Base-by-base conservation (phyloP, 2,888 invertebrate genomes). In the Megalurothrips usitatus region DNA sequence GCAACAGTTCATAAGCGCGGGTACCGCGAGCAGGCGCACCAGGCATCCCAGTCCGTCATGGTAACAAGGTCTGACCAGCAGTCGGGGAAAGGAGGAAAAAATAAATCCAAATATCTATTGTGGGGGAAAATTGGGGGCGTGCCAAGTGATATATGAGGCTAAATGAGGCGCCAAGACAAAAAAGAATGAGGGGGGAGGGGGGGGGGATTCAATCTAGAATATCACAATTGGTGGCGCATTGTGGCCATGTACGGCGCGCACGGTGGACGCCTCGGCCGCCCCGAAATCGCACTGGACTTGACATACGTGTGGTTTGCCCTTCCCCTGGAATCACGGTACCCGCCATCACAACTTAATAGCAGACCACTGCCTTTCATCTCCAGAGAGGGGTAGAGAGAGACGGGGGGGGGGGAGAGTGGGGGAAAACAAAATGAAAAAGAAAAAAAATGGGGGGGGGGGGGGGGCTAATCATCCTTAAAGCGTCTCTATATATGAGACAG, bases 401-500 rank as follows among this genome's bases (percentile, higher is more conserved):
- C 6, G 10, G 52, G 52, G 52, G 10, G 10, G 52, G 10, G 52
- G 52, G 52, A 52, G 10, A 52, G 10, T 2, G 52, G 10, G 19
- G 10, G 68, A 68, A 68, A 68, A 68, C 34, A 43, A 43, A 43
- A 43, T 43, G 34, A 6, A 6, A 75, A 75, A 75, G 34, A 6
- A 6, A 75, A 75, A 75, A 10, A 43, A 43, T 43, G 34, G 34
- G 6, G 34, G 34, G 34, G 34, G 34, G 34, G 34, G 34, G 34
- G 26, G 26, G 23, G 68, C 68, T 75, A 75, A 75, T 75, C 68
- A 75, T 75, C 68, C 68, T 26, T 26, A 75, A 75, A 75, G 68
- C 68, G 26, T 75, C 68, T 75, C 68, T 75, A 75, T 75, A 75
- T 75, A 75, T 75, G 68, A 75, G 68, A 75, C 68, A 75, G 68